A percentile compares a stretch with the other conserved stretches of the same genome.
These are phyloP conservation scores for Sebastes goodei DNA, from an alignment of 2,797 vertebrate species.

Conservation along the genomic window DNA sequence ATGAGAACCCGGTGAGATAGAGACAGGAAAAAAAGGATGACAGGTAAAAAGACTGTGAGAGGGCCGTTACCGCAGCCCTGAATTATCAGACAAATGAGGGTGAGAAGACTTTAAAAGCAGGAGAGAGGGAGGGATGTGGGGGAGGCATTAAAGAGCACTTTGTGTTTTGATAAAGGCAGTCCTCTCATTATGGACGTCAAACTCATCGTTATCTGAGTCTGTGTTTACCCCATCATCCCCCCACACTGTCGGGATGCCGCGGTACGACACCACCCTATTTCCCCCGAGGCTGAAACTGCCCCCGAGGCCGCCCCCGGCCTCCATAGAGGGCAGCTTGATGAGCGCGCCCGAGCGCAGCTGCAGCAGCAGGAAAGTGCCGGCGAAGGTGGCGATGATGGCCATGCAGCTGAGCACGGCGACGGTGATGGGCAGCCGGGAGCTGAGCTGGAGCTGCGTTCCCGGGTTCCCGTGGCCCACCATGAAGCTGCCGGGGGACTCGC, in stretches of 20 bases:
- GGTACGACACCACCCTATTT: slow-evolving; percentile 89
- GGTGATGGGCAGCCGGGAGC: slow-evolving; percentile 82
- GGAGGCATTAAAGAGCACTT: slow-evolving; percentile 94
- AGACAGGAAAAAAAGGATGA: slow-evolving; percentile 14
- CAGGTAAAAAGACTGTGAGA: slow-evolving; percentile 43
- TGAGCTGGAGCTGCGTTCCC: slow-evolving; percentile 26
- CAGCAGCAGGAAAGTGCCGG: slow-evolving; percentile 89
- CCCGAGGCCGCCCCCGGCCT: slow-evolving; percentile 70
- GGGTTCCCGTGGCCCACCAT: slow-evolving; percentile 47
- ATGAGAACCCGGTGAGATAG: slow-evolving; percentile 39
- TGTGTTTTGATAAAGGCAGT: slow-evolving; percentile 99
- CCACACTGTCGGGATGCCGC: slow-evolving; percentile 93
- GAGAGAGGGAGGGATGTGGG: slow-evolving; percentile 19
- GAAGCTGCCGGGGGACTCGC: slow-evolving; percentile 85
- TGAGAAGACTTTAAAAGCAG: slow-evolving; percentile 55
- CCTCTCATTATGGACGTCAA: slow-evolving; percentile 91
- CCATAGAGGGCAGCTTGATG: slow-evolving; percentile 77
- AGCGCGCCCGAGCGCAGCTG: slow-evolving; percentile 90
- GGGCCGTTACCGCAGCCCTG: slow-evolving; percentile 58
- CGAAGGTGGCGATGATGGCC: slow-evolving; percentile 89
- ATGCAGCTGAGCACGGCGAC: slow-evolving; percentile 92
- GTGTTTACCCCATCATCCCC: slow-evolving; percentile 88
- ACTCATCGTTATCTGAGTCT: slow-evolving; percentile 92
- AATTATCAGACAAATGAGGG: slow-evolving; percentile 51
- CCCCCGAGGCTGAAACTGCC: slow-evolving; percentile 70